phyloP scores from a whole-genome alignment of 2,797 vertebrate species.

The Sitta carolinensis region DNA sequence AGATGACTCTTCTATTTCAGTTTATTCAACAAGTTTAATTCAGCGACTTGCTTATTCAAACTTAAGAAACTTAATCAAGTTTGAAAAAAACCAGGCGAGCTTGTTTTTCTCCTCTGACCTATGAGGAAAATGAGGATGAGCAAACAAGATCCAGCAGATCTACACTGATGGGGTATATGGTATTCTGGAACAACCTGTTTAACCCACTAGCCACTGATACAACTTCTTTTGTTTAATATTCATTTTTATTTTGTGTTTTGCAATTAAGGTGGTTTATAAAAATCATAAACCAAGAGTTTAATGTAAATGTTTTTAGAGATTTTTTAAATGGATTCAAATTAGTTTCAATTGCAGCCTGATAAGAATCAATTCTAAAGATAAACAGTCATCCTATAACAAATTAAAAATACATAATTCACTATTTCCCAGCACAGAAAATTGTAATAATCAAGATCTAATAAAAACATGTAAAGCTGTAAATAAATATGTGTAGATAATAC shows the following conservation, averaged over 20 bases:
- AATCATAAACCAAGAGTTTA: not conserved
- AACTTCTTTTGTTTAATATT: not conserved
- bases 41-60: not conserved
- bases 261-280: not conserved
- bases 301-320: not conserved
- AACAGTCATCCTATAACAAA: not conserved
- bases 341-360: not conserved
- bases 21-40: constrained; percentile 2
- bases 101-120: constrained; percentile 10
- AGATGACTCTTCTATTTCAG: not conserved
- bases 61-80: not conserved
- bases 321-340: not conserved
- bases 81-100: not conserved
- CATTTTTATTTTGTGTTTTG: not conserved
- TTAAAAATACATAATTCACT: not conserved
- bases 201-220: not conserved
- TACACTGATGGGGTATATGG: not conserved
- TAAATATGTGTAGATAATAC: not conserved
- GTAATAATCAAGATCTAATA: not conserved
- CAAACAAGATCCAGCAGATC: constrained; percentile 10
- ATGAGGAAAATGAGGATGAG: constrained; percentile 7
- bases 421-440: not conserved
- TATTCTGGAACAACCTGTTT: constrained; percentile 12
- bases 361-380: not conserved
- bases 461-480: not conserved